Evolutionary conservation across 2,888 invertebrate genomes (phyloP), one percentile per base, ranked within the genome.

Genomic region (Brenthis daphne): DNA sequence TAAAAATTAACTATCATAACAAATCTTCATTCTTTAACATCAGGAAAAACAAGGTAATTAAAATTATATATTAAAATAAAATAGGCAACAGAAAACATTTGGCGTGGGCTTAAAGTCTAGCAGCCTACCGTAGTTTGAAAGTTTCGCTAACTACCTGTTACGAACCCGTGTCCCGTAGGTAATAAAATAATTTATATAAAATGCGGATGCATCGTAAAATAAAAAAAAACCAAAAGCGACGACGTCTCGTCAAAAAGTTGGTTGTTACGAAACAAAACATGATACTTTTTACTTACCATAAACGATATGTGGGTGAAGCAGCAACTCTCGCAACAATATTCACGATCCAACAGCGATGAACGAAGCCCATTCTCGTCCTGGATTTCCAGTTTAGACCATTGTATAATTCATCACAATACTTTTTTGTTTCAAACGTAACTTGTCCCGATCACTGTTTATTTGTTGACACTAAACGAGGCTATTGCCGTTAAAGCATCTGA

Each of bases 271-370:
- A 87, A 89, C 84, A 83, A 84, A 82, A 88, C 87, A 84, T 80
- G 88, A 89, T 88, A 88, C 84, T 88, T 87, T 87, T 87, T 76
- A 81, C 92, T 90, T 90, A 92, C 92, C 92, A 86, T 92, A 91
- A 86, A 92, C 75, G 91, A 79, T 85, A 90, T 85, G 90, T 91
- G 87, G 90, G 89, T 90, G 91, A 90, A 84, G 83, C 83, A 70
- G 75, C 76, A 74, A 78, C 82, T 80, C 83, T 85, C 74, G 68
- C 68, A 69, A 73, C 81, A 79, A 84, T 83, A 87, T 83, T 86
- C 85, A 84, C 79, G 85, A 84, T 85, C 81, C 81, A 79, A 80
- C 78, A 79, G 74, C 76, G 80, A 76, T 80, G 80, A 82, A 83
- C 83, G 83, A 84, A 78, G 82, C 83, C 88, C 90, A 90, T 90